Evolutionary conservation across 2,113 vertebrate genomes (phyloP).

Genomic region (Anser cygnoides): DNA sequence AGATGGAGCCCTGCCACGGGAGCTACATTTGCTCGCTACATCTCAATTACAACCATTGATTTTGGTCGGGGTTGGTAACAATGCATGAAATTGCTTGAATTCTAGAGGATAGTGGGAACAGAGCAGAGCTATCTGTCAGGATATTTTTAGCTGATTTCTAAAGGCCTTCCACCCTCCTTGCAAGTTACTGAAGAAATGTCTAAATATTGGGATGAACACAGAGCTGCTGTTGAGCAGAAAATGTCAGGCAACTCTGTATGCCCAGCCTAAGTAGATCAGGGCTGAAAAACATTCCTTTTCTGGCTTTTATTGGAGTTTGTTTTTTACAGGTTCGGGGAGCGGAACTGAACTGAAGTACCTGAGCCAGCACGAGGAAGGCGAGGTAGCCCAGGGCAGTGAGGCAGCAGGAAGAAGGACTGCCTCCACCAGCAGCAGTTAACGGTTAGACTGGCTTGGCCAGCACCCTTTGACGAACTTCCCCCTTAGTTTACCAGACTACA

Average conservation of each 20-base stretch:
- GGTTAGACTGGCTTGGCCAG: neutral
- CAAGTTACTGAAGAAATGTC: neutral
- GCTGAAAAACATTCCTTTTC: neutral
- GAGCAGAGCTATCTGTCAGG: neutral
- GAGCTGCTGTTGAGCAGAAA: neutral
- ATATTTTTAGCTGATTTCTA: neutral
- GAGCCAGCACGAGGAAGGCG: neutral
- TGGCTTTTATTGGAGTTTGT: neutral
- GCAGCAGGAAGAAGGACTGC: neutral
- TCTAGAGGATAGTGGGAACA: neutral
- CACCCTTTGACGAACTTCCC: neutral
- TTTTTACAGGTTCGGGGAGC: neutral
- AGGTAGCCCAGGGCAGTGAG: neutral
- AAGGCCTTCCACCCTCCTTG: neutral
- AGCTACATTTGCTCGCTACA: accelerated
- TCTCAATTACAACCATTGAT: neutral
- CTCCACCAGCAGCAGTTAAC: neutral
- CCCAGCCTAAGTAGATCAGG: neutral
- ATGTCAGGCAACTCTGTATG: neutral
- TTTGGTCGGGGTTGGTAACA: neutral
- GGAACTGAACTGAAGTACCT: neutral
- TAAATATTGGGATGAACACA: neutral
- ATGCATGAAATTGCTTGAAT: neutral
- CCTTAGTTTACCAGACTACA: neutral
- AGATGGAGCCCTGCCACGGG: neutral